Evolutionary conservation across 2,113 vertebrate species (phyloP).

Genomic region (Probosciger aterrimus): DNA sequence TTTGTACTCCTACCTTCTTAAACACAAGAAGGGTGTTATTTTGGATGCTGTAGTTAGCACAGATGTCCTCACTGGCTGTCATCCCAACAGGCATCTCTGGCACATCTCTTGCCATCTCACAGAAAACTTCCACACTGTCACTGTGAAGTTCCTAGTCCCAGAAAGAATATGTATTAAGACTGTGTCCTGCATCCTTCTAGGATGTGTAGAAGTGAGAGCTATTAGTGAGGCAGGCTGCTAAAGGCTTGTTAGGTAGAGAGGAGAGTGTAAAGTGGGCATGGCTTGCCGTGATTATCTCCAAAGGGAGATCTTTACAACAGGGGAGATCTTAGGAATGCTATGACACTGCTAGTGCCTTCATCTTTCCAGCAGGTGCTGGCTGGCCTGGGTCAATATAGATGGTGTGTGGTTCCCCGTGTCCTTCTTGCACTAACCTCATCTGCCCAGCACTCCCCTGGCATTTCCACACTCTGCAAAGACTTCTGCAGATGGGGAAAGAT

Average conservation of each 20-base stretch:
- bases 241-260: background rate
- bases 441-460: background rate
- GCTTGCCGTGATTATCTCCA: background rate
- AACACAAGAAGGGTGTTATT: constrained; percentile 81
- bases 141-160: constrained; percentile 77
- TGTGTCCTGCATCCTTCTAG: background rate
- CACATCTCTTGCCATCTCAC: constrained; percentile 75
- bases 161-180: background rate
- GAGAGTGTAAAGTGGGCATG: rapidly evolving
- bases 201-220: background rate
- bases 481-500: background rate
- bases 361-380: background rate
- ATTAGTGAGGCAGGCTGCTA: background rate
- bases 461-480: background rate
- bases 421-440: background rate
- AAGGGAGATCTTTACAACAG: background rate
- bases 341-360: background rate
- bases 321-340: background rate
- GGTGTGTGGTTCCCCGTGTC: background rate
- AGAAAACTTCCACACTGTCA: constrained; percentile 74
- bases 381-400: background rate
- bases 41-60: constrained; percentile 68
- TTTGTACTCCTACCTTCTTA: constrained; percentile 76
- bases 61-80: constrained; percentile 66
- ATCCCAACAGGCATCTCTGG: constrained; percentile 83